These are phyloP conservation scores for Anarsia innoxiella DNA, from an alignment of 2,888 invertebrate species.

Conservation along the genomic window DNA sequence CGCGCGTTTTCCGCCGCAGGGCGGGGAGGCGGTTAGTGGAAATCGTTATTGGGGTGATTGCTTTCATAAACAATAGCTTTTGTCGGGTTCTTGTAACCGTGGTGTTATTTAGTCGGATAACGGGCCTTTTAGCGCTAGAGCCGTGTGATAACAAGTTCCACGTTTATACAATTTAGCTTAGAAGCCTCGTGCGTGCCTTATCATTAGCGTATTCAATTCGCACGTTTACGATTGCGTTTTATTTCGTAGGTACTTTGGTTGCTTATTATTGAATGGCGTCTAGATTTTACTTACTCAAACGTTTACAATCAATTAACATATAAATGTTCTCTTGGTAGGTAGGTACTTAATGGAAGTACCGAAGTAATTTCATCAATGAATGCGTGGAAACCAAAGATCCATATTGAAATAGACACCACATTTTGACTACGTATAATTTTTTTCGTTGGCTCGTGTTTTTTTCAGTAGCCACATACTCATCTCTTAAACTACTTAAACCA, in stretches of 20 bases:
- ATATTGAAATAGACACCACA: too few relatives aligned
- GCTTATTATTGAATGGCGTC: not conserved
- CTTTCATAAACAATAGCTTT: constrained; percentile 73
- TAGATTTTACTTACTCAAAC: too few relatives aligned
- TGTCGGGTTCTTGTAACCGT: constrained; percentile 58
- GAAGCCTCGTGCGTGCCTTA: constrained; percentile 34
- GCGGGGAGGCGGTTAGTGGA: constrained; percentile 62
- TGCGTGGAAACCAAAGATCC: too few relatives aligned
- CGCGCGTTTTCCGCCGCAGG: constrained; percentile 64
- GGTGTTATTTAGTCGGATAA: constrained; percentile 56
- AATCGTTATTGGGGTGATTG: constrained; percentile 74
- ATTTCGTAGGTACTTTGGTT: too few relatives aligned
- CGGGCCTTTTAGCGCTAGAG: constrained; percentile 39
- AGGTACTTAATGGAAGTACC: too few relatives aligned
- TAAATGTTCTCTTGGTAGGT: too few relatives aligned
- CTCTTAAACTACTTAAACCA: too few relatives aligned
- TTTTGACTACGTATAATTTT: too few relatives aligned
- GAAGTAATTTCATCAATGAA: too few relatives aligned
- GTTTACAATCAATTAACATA: too few relatives aligned
- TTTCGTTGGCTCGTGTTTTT: too few relatives aligned
- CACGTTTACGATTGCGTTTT: constrained; percentile 15
- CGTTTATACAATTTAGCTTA: constrained; percentile 36
- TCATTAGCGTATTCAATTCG: constrained; percentile 20
- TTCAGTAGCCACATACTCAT: too few relatives aligned
- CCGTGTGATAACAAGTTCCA: constrained; percentile 44